Base-by-base conservation (phyloP, 2,113 vertebrate genomes). In the Aythya baeri region DNA sequence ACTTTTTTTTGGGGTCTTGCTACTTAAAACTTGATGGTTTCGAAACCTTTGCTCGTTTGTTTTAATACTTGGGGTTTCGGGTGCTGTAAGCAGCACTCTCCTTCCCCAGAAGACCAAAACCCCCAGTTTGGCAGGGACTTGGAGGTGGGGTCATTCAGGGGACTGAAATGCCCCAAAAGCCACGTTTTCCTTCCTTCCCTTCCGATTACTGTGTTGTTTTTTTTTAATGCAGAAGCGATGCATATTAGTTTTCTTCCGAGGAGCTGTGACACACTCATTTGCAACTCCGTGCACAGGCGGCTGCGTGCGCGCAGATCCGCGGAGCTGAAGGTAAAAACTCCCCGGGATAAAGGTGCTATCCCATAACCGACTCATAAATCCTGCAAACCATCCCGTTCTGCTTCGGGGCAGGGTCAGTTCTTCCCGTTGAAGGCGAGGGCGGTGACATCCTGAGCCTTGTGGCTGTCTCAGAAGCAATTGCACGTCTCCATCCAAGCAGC, bases 11-110 rank as follows among this genome's bases (percentile, higher is more conserved):
- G 0, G 23, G 0, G 14, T 9, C 32, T 75, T 75, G 31, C 26
- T 62, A 0, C 59, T 75, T n/a, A n/a, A 77, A 89, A 31, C 10
- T 4, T 63, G 25, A 5, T 0, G 0, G 3, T 32, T 76, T 75
- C 70, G 57, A 65, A 87, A 41, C 8, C 34, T 78, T 70, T 29
- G 7, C 32, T 29, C 14, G 17, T 59, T 17, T 46, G 18, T 46
- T 66, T 10, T 17, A 62, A 20, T 11, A 2, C 11, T 32, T 70
- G 34, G 76, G 11, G 23, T 26, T 62, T 62, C 61, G 74, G 75
- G 46, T 68, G 41, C 87, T 61, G 38, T 36, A 34, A 70, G 25
- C 61, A 71, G 1, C 7, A 6, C 11, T 52, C 10, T 59, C 52
- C 71, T 89, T 57, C 26, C 57, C 50, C 74, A 54, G 8, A 67